Evolutionary conservation across 2,797 vertebrate genomes (phyloP), one percentile per base, ranked within the genome.

Genomic region (Eleutherodactylus coqui): DNA sequence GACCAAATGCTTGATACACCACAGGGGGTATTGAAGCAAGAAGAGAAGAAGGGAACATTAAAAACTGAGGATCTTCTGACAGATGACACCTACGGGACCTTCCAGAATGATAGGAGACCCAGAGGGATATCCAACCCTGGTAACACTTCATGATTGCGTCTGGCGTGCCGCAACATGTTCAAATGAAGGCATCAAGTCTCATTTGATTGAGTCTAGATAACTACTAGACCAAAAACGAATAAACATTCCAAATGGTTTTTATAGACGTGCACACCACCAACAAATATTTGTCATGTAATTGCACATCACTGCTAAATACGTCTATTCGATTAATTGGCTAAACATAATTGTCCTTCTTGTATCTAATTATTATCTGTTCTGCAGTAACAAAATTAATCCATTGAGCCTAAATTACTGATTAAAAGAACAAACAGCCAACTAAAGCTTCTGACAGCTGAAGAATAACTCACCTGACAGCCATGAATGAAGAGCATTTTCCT

Each of bases 221-320:
- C 16, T n/a, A 72, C 10, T 13, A 72, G 19, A 72, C 21, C 24
- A 53, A 34, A 76, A 76, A 53, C 29, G 34, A 51, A 76, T 51
- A 53, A 76, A 76, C 32, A 51, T 51, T 34, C 34, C 47, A 34
- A 51, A 34, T 53, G 75, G 32, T 21, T 76, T n/a, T 49, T 53
- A 34, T 24, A 53, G 27, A 34, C 24, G 24, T 73, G 36, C 47
- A 76, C 17, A 51, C 47, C 19, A 21, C 17, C 32, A 53, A 53
- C 32, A 34, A 51, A 76, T 51, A 76, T 73, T 73, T 73, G 69
- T 53, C 75, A 76, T 51, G 70, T 73, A 73, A 73, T 73, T 73
- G 45, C 29, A 53, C 17, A 11, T n/a, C 24, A 38, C 75, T 13
- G 36, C 41, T 78, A n/a, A 58, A 36, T 38, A 36, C 70, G 16